Evolutionary conservation across 1,140 invertebrate genomes (phyloP).

Genomic region (Pinna nobilis): DNA sequence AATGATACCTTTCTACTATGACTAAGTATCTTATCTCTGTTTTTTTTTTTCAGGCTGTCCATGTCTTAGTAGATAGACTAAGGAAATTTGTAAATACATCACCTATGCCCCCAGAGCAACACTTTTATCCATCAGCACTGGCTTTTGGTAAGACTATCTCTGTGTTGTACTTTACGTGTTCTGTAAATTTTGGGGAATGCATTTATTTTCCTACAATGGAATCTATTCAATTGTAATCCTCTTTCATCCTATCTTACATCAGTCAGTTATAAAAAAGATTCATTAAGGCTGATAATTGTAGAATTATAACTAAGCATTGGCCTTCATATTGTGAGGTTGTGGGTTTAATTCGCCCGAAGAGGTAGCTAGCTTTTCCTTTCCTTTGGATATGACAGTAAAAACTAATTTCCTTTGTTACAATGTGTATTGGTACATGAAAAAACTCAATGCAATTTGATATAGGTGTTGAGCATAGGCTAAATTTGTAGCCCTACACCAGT

Average conservation of each 20-base stretch:
- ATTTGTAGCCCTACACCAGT: too few species aligned
- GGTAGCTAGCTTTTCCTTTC: too few species aligned
- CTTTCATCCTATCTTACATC: background rate
- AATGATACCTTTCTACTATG: too few species aligned
- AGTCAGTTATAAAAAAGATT: background rate
- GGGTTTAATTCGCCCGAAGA: too few species aligned
- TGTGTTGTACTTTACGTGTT: background rate
- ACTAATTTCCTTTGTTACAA: too few species aligned
- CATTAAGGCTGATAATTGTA: background rate
- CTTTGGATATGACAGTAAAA: too few species aligned
- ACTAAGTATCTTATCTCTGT: background rate
- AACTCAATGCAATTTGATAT: too few species aligned
- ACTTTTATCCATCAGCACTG: slow-evolving; percentile 88
- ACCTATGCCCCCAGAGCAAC: slow-evolving; percentile 76
- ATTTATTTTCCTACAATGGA: background rate
- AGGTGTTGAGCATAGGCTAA: too few species aligned
- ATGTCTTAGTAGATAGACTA: slow-evolving; percentile 51
- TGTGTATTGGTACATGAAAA: too few species aligned
- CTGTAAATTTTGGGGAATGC: background rate
- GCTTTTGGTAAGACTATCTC: slow-evolving; percentile 80
- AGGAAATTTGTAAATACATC: slow-evolving; percentile 58
- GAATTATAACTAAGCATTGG: background rate
- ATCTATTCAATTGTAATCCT: background rate
- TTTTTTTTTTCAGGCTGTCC: slow-evolving; percentile 49
- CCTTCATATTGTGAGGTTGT: background rate